Evolutionary conservation across 2,888 invertebrate species (phyloP).

Genomic region (Serripes groenlandicus): DNA sequence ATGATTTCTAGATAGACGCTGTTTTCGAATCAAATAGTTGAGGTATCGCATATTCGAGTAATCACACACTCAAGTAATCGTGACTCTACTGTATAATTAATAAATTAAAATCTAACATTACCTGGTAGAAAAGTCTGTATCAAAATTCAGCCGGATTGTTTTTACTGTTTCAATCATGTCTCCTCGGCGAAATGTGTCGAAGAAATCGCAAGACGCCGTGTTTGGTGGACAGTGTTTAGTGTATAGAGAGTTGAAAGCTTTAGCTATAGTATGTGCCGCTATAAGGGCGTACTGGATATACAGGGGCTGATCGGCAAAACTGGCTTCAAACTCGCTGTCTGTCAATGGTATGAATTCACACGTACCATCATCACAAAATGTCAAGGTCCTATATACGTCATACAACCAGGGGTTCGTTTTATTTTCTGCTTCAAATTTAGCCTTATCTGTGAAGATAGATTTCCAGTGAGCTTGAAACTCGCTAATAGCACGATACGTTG

Average conservation of each 20-base stretch:
- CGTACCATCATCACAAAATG: background rate
- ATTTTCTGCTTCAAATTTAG: slow-evolving; percentile 26
- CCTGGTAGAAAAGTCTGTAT: slow-evolving; percentile 41
- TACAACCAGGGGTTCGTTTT: slow-evolving; percentile 40
- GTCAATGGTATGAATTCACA: slow-evolving; percentile 30
- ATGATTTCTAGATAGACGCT: too few species aligned
- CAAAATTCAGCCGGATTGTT: slow-evolving; percentile 31
- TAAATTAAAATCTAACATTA: background rate
- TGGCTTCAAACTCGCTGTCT: background rate
- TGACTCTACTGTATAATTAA: too few species aligned
- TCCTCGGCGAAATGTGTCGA: background rate
- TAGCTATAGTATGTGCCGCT: slow-evolving; percentile 53
- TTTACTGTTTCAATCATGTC: slow-evolving; percentile 18
- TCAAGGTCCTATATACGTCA: background rate
- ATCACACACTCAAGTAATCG: too few species aligned
- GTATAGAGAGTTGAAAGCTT: slow-evolving; percentile 43
- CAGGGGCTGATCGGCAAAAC: slow-evolving; percentile 32
- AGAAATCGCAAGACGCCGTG: background rate
- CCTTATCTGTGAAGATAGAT: slow-evolving; percentile 38
- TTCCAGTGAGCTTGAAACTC: slow-evolving; percentile 51
- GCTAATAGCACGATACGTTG: slow-evolving; percentile 33
- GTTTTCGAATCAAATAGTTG: too few species aligned
- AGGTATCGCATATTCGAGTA: too few species aligned
- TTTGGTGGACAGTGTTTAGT: background rate
- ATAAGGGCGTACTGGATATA: slow-evolving; percentile 60